Evolutionary conservation across 2,113 vertebrate species (phyloP).

Genomic region (Cynoglossus semilaevis): DNA sequence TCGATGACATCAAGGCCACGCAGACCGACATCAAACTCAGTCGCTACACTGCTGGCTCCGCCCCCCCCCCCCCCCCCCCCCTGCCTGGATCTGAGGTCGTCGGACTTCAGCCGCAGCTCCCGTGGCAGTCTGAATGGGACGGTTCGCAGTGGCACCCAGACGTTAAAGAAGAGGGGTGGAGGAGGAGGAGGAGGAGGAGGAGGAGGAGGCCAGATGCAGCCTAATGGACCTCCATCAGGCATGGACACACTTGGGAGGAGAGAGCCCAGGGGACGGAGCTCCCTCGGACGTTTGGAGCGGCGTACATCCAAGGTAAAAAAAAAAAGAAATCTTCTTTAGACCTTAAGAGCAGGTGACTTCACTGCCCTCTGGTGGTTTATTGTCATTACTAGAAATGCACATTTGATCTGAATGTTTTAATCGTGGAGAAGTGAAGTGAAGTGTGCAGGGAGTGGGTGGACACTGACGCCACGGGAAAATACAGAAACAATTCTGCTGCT

Average conservation of each 20-base stretch:
- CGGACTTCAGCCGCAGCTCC: slow-evolving; percentile 95
- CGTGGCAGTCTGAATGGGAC: slow-evolving; percentile 91
- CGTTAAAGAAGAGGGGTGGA: slow-evolving; percentile 84
- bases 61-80: slow-evolving; percentile 93
- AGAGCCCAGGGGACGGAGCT: slow-evolving; percentile 87
- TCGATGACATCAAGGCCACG: slow-evolving; percentile 96
- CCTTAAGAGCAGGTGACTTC: no score
- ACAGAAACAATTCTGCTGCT: no score
- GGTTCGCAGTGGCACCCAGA: slow-evolving; percentile 82
- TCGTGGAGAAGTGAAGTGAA: no score
- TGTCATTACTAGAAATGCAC: no score
- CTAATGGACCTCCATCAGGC: slow-evolving; percentile 60
- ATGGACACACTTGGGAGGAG: slow-evolving; percentile 80
- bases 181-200: slow-evolving; percentile 31
- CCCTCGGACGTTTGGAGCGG: slow-evolving; percentile 87
- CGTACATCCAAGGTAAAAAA: slow-evolving; percentile 85
- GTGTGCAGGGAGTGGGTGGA: no score
- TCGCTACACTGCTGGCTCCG: slow-evolving; percentile 94
- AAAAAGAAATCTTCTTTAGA: no score
- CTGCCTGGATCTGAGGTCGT: slow-evolving; percentile 90
- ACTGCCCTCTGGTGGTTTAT: no score
- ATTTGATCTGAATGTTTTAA: no score
- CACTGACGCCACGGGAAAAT: no score
- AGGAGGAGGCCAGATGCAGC: slow-evolving; percentile 26
- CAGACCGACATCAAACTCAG: slow-evolving; percentile 98